Evolutionary conservation across 2,888 invertebrate species (phyloP).

Genomic region (Clostera curtula): DNA sequence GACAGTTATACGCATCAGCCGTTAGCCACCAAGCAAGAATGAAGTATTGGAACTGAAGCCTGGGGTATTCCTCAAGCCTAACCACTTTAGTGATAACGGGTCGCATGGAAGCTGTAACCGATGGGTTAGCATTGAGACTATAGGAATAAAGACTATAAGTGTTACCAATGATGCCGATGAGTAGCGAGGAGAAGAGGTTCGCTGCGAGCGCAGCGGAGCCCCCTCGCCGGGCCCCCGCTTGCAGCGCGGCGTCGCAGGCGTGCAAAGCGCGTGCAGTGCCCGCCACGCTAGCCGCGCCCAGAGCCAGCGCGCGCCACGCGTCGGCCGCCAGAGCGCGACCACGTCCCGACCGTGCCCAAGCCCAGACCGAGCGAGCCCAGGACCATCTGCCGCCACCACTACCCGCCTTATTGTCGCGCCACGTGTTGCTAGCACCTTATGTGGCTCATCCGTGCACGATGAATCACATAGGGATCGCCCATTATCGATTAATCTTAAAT

Average conservation of each 20-base stretch:
- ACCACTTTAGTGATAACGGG: too few relatives aligned
- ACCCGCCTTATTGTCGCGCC: too few relatives aligned
- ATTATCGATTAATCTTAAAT: too few relatives aligned
- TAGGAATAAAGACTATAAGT: background rate
- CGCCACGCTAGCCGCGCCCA: slow-evolving; percentile 55
- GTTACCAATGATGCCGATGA: slow-evolving; percentile 59
- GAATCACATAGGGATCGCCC: too few relatives aligned
- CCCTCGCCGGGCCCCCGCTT: slow-evolving; percentile 54
- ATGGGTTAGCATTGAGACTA: too few relatives aligned
- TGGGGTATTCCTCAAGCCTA: too few relatives aligned
- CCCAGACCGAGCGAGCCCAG: slow-evolving; percentile 51
- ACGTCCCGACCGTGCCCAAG: slow-evolving; percentile 56
- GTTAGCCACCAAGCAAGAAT: too few relatives aligned
- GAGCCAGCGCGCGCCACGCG: slow-evolving; percentile 55
- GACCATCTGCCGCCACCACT: slow-evolving; percentile 46
- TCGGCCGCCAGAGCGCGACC: slow-evolving; percentile 60
- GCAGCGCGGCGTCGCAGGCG: slow-evolving; percentile 64
- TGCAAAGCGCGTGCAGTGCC: slow-evolving; percentile 66
- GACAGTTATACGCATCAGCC: too few relatives aligned
- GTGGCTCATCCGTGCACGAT: too few relatives aligned
- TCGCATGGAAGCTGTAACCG: too few relatives aligned
- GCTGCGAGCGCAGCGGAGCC: slow-evolving; percentile 58
- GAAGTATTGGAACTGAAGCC: too few relatives aligned
- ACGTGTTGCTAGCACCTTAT: too few relatives aligned
- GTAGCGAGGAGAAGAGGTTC: slow-evolving; percentile 60